These are phyloP conservation scores for Brachionus angularis DNA, from an alignment of 1,140 invertebrate species.

Conservation along the genomic window DNA sequence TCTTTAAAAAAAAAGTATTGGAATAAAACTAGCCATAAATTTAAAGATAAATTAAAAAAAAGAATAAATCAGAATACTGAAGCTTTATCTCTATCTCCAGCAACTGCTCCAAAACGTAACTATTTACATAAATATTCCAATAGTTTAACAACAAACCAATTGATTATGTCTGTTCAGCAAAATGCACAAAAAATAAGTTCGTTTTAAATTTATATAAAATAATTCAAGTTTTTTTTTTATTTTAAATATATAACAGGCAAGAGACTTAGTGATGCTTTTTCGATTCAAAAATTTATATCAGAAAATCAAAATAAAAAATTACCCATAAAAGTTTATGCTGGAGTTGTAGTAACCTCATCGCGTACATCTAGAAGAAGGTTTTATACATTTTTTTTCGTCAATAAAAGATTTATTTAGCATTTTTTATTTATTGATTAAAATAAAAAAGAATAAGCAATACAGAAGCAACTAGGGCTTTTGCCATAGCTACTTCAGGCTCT, in stretches of 20 bases:
- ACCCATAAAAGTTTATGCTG: slow-evolving; percentile 59
- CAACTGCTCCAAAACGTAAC: slow-evolving; percentile 11
- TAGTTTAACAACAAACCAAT: slow-evolving; percentile 16
- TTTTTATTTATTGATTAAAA: no score
- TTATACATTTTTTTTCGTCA: slow-evolving; percentile 39
- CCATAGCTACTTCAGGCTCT: slow-evolving; percentile 76
- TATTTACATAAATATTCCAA: neutral
- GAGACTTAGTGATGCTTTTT: slow-evolving; percentile 21
- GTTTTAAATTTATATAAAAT: neutral
- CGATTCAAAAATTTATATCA: slow-evolving; percentile 1
- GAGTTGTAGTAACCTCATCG: slow-evolving; percentile 87
- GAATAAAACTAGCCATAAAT: slow-evolving; percentile 2
- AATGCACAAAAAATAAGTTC: slow-evolving; percentile 31
- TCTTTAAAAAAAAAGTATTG: slow-evolving; percentile 30
- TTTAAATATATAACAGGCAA: no score
- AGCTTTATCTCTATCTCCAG: slow-evolving; percentile 20
- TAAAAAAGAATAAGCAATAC: slow-evolving; percentile 75
- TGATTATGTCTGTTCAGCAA: slow-evolving; percentile 20
- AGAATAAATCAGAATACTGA: neutral
- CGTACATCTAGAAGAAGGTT: slow-evolving; percentile 80
- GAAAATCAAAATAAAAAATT: slow-evolving; percentile 50
- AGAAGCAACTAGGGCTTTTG: slow-evolving; percentile 81
- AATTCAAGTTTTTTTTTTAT: neutral
- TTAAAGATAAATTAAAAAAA: neutral
- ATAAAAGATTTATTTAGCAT: neutral